These are phyloP conservation scores for Sialis lutaria DNA, from an alignment of 2,888 invertebrate species.

Conservation along the genomic window DNA sequence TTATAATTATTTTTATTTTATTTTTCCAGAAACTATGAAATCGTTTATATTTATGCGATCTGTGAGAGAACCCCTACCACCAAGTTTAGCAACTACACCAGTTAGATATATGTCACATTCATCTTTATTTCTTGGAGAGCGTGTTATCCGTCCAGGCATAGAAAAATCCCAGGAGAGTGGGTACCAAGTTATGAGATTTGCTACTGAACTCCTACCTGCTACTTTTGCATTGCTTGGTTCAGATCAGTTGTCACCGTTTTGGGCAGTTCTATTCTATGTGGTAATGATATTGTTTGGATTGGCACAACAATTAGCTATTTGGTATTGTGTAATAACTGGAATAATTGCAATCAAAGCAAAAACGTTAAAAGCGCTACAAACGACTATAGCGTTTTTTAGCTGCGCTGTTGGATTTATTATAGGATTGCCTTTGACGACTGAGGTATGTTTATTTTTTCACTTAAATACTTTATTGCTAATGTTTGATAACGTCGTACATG, in stretches of 20 bases:
- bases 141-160: constrained; percentile 38
- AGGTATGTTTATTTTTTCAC: constrained; percentile 34
- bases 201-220: constrained; percentile 82
- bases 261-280: constrained; percentile 76
- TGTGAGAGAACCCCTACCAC: constrained; percentile 39
- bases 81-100: constrained; percentile 39
- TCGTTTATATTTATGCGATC: constrained; percentile 54
- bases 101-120: constrained; percentile 52
- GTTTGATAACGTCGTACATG: neutral
- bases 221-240: constrained; percentile 61
- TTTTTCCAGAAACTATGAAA: constrained; percentile 46
- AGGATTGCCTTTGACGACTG: constrained; percentile 75
- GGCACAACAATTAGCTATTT: constrained; percentile 75
- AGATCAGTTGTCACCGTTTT: constrained; percentile 64
- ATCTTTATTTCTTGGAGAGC: constrained; percentile 51
- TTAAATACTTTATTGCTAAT: neutral
- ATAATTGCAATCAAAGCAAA: constrained; percentile 62
- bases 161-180: constrained; percentile 45
- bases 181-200: constrained; percentile 67
- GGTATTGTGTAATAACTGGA: constrained; percentile 80
- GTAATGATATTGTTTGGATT: constrained; percentile 73
- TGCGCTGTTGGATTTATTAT: constrained; percentile 67
- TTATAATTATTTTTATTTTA: neutral
- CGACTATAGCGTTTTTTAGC: constrained; percentile 65
- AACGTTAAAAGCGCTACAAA: constrained; percentile 58